These are phyloP conservation scores for Hemitrygon akajei DNA, from an alignment of 2,797 vertebrate genomes.

Conservation along the genomic window DNA sequence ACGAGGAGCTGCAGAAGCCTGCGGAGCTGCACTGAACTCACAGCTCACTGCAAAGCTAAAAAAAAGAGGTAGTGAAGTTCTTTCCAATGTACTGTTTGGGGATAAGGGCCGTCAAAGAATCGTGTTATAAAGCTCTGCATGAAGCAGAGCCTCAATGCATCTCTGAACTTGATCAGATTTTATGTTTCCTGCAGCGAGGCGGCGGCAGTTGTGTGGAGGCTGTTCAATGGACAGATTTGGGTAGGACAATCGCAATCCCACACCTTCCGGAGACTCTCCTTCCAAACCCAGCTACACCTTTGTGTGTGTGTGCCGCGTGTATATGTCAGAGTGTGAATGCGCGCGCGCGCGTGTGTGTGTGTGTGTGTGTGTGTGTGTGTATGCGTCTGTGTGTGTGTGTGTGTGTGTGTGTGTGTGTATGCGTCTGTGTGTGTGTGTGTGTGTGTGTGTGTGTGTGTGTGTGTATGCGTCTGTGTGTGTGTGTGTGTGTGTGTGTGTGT, in stretches of 20 bases:
- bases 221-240: slow-evolving; percentile 70
- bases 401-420: too few species aligned
- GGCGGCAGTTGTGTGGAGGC: slow-evolving; percentile 70
- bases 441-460: too few species aligned
- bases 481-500: too few species aligned
- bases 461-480: too few species aligned
- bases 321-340: too few species aligned
- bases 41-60: slow-evolving; percentile 58
- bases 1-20: too few species aligned
- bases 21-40: background rate
- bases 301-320: too few species aligned
- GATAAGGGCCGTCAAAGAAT: slow-evolving; percentile 69
- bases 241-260: slow-evolving; percentile 71
- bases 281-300: background rate
- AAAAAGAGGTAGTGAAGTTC: slow-evolving; percentile 71
- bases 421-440: too few species aligned
- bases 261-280: slow-evolving; percentile 48
- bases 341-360: too few species aligned
- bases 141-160: slow-evolving; percentile 72
- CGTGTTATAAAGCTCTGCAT: slow-evolving; percentile 85
- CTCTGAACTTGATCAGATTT: slow-evolving; percentile 98
- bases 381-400: too few species aligned
- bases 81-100: slow-evolving; percentile 69
- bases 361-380: too few species aligned
- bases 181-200: slow-evolving; percentile 87